Evolutionary conservation across 2,888 invertebrate species (phyloP), one percentile per base, ranked within the genome.

Genomic region (Caenorhabditis plicata): DNA sequence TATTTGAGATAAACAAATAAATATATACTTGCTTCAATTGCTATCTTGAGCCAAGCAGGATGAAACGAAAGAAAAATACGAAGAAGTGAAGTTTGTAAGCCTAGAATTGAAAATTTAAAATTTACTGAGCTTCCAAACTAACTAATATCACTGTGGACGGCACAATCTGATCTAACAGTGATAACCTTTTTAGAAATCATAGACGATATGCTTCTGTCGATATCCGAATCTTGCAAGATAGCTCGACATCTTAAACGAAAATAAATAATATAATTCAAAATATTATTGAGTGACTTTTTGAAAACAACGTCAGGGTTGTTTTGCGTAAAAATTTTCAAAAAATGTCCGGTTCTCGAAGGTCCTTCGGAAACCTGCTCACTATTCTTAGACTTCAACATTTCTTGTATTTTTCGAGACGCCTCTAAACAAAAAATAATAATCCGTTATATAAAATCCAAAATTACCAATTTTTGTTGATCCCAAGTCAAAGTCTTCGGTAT

Each of bases 21-120:
- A n/a, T n/a, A n/a, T n/a, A n/a, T n/a, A n/a, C 63, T 54, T 13
- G 64, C 58, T 40, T 68, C 70, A 13, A 70, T 40, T 32, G 57
- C 56, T 1, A 54, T 27, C 44, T 65, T 65, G 15, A 68, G 55
- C 65, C 65, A 65, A 13, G 53, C 56, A 0, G 70, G 70, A 54
- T 70, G 60, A 32, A 70, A 61, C 0, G 63, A 64, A 17, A 70
- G 53, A 39, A 70, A 68, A 2, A 58, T 49, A 4, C 47, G 45
- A n/a, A 70, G 61, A 4, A 70, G 56, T 2, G 47, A 54, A 0
- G 61, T 64, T 48, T 68, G 64, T 17, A 67, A 45, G 7, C 49
- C 67, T 66, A 42, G 20, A 66, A 61, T n/a, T n/a, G n/a, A n/a
- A n/a, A n/a, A n/a, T n/a, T n/a, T n/a, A n/a, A n/a, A n/a, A n/a